phyloP scores from a whole-genome alignment of 1,140 invertebrate genomes.

The Bacillus rossius region DNA sequence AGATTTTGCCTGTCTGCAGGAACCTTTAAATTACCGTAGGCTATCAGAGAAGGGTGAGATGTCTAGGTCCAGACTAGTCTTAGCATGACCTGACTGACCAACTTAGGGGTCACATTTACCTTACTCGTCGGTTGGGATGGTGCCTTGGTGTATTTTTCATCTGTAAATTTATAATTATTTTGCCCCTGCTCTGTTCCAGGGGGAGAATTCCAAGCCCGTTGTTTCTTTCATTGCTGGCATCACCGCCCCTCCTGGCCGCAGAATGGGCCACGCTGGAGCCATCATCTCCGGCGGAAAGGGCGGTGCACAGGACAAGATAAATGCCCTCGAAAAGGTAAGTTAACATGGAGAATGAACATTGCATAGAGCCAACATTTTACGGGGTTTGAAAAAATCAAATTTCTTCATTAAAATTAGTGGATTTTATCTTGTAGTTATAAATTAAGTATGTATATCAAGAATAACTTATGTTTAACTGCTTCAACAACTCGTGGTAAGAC shows the following conservation, averaged over 20 bases:
- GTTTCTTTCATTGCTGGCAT: constrained; percentile 98
- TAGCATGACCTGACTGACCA: no score
- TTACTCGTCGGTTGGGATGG: no score
- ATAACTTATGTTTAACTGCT: no score
- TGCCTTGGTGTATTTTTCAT: no score
- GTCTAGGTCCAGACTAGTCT: no score
- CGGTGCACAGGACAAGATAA: constrained; percentile 96
- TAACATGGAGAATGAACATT: not conserved
- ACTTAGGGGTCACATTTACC: no score
- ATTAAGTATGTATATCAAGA: no score
- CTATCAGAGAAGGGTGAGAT: no score
- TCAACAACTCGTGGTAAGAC: no score
- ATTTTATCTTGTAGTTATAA: not conserved
- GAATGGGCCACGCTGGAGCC: constrained; percentile 99
- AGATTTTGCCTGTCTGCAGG: no score
- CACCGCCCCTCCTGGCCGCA: constrained; percentile 93
- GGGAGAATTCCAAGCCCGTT: constrained; percentile 93
- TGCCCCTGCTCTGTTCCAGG: constrained; percentile 52
- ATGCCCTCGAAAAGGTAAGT: constrained; percentile 81
- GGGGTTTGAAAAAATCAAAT: not conserved
- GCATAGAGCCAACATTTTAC: not conserved
- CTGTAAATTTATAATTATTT: no score
- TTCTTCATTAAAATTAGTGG: not conserved
- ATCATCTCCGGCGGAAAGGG: constrained; percentile 99
- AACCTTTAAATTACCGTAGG: no score